A percentile compares a stretch with the other conserved stretches of the same genome.
These are phyloP conservation scores for Callinectes sapidus DNA, from an alignment of 2,888 invertebrate genomes.

Conservation along the genomic window DNA sequence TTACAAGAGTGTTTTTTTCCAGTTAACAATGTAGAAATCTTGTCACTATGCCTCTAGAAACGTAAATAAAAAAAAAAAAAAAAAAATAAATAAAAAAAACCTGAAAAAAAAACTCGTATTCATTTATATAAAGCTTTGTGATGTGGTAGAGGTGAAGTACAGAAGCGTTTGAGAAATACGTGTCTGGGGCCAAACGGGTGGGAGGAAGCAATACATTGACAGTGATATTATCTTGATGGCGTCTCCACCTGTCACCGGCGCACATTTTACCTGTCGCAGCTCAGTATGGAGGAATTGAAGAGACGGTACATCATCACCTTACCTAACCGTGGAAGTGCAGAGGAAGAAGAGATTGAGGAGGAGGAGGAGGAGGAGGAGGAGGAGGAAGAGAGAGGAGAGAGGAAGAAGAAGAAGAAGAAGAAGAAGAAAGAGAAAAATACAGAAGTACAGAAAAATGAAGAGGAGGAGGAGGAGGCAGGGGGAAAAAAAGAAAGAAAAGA, in stretches of 20 bases:
- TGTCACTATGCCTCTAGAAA: too few species aligned
- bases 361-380: background rate
- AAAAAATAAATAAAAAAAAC: too few species aligned
- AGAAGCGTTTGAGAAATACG: too few species aligned
- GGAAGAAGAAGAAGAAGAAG: background rate
- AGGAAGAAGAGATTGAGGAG: background rate
- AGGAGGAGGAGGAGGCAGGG: background rate
- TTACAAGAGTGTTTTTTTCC: too few species aligned
- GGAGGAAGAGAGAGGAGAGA: background rate
- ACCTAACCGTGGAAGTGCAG: background rate
- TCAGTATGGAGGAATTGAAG: background rate
- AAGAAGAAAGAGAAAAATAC: background rate
- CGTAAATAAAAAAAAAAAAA: too few species aligned
- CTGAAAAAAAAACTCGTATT: too few species aligned
- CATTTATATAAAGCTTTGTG: too few species aligned
- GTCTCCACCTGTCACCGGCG: conserved; percentile 2
- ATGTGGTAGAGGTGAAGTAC: too few species aligned
- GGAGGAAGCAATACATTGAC: background rate
- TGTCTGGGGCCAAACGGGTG: background rate
- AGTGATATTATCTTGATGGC: conserved; percentile 9
- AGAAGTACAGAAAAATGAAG: background rate
- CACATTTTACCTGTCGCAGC: background rate
- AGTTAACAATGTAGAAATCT: too few species aligned
- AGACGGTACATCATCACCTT: background rate
- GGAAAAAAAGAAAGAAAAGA: too few species aligned